Evolutionary conservation across 2,797 vertebrate species (phyloP), one percentile per base, ranked within the genome.

Genomic region (Sternarchorhynchus goeldii): DNA sequence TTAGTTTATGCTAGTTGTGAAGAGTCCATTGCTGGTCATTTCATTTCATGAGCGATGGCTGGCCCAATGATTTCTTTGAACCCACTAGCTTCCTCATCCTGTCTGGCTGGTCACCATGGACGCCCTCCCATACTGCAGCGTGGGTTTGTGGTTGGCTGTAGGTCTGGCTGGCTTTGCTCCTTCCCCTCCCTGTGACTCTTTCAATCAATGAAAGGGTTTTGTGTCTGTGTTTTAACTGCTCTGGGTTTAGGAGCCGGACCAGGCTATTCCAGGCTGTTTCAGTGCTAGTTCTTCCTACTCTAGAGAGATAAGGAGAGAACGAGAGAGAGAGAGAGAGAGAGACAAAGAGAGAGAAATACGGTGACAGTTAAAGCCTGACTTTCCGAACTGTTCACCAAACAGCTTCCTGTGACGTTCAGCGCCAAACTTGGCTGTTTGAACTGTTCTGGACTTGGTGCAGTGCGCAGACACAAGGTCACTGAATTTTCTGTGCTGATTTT

Each of bases 151-250:
- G 81, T 25, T 82, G 72, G 77, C 85, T 86, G 71, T 78, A 83
- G 75, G 84, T 88, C 90, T 91, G 88, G 88, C 88, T 91, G 88
- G 86, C 88, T 91, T 25, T 86, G 76, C 41, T 75, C 76, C 83
- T 84, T 88, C 85, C 83, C 86, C 82, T 45, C 88, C 83, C 86
- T 89, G 87, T 88, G 88, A 89, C 92, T 92, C 91, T 93, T 93
- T 93, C 91, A 88, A 86, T 84, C 86, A 69, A 85, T 89, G 91
- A 92, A 93, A 92, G 92, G 91, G 90, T 91, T 92, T 92, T 93
- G 92, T 92, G 91, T 93, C 91, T 92, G 91, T 89, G 87, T 87
- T 90, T 25, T 86, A 88, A 88, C 92, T 93, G 92, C 86, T 85
- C 91, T 90, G 90, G 87, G 89, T 90, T 90, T 89, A 85, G 36